These are phyloP conservation scores for Chymomyza fuscimana DNA, from an alignment of 2,888 invertebrate genomes.

Conservation along the genomic window DNA sequence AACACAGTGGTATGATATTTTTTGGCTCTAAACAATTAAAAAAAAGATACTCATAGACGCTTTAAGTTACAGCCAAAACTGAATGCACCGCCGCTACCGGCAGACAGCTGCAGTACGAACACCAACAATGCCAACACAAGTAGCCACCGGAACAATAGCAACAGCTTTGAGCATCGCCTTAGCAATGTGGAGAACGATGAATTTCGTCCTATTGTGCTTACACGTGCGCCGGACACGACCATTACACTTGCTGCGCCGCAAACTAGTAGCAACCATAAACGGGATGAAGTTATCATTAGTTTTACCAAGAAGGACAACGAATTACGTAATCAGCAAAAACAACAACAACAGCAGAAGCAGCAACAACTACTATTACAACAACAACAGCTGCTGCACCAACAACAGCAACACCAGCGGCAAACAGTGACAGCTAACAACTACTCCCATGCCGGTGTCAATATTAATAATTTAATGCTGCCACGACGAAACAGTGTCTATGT, in stretches of 20 bases:
- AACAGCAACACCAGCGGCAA: constrained; percentile 5
- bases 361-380: neutral
- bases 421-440: constrained; percentile 11
- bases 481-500: constrained; percentile 57
- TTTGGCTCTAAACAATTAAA: neutral
- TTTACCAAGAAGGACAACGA: constrained; percentile 35
- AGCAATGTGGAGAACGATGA: constrained; percentile 28
- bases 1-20: constrained; percentile 63
- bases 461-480: constrained; percentile 26
- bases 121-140: constrained; percentile 6
- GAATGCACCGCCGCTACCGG: constrained; percentile 35
- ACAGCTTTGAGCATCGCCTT: constrained; percentile 3
- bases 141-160: neutral
- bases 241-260: constrained; percentile 27
- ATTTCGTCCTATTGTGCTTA: constrained; percentile 52
- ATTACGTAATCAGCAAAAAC: constrained; percentile 4
- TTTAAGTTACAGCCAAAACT: constrained; percentile 52
- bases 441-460: constrained; percentile 19
- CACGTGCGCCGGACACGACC: constrained; percentile 42
- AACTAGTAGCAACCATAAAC: constrained; percentile 2
- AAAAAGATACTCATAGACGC: neutral
- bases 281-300: constrained; percentile 27
- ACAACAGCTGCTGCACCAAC: neutral
- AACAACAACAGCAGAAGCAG: constrained; percentile 15
- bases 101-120: neutral